A percentile compares a stretch with the other conserved stretches of the same genome.
Evolutionary conservation across 2,113 vertebrate genomes (phyloP).

Genomic region (Spermophilus dauricus): DNA sequence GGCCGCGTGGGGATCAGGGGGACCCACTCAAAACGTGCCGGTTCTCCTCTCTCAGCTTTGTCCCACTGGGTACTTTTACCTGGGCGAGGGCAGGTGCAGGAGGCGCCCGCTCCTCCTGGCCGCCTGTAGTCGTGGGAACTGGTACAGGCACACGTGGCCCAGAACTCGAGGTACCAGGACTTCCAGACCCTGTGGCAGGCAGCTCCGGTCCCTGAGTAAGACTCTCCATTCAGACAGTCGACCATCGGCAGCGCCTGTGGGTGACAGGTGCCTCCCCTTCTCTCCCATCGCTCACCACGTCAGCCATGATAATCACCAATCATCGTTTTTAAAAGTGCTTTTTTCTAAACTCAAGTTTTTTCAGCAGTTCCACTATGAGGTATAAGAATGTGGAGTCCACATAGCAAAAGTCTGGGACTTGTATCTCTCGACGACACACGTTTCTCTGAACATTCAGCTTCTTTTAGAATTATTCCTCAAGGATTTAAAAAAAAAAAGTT

Average conservation of each 20-base stretch:
- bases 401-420: conserved; percentile 52
- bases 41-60: conserved; percentile 52
- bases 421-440: conserved; percentile 52
- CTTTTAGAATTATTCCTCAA: conserved; percentile 62
- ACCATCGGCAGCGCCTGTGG: conserved; percentile 77
- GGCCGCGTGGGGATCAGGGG: background rate
- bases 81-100: background rate
- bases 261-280: conserved; percentile 70
- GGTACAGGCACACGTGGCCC: background rate
- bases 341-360: conserved; percentile 71
- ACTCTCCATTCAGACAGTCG: conserved; percentile 23
- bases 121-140: background rate
- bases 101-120: background rate
- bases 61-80: background rate
- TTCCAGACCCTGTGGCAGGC: conserved; percentile 16
- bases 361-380: conserved; percentile 71
- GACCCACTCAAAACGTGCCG: conserved; percentile 52
- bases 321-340: conserved; percentile 44
- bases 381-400: background rate
- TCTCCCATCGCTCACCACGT: conserved; percentile 78
- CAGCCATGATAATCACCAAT: background rate
- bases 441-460: conserved; percentile 42
- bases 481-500: background rate
- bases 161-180: background rate
- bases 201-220: conserved; percentile 64